These are phyloP conservation scores for Genyomyrus donnyi DNA, from an alignment of 2,113 vertebrate species.

Conservation along the genomic window DNA sequence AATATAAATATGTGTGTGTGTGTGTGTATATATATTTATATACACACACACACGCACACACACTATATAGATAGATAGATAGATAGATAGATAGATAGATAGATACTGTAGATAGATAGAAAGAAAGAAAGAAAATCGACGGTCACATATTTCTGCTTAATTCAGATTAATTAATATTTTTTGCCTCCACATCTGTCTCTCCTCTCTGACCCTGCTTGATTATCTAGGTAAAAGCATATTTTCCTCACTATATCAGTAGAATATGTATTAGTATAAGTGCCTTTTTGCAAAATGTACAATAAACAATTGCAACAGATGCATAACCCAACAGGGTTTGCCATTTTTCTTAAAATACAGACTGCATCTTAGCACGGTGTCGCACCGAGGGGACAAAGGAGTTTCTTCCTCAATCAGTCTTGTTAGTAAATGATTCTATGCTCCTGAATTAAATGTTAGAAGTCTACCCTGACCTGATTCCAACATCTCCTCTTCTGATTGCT, in stretches of 20 bases:
- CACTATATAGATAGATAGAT: too few species aligned
- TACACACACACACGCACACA: too few species aligned
- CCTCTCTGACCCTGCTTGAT: not conserved
- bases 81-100: not conserved
- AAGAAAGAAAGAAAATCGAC: not conserved
- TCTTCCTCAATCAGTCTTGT: not conserved
- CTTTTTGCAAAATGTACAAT: not conserved
- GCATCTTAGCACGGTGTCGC: not conserved
- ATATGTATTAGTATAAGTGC: not conserved
- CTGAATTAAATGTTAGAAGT: not conserved
- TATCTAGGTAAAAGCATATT: not conserved
- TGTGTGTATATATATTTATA: too few species aligned
- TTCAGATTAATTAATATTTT: not conserved
- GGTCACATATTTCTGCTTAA: too few species aligned
- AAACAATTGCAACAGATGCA: not conserved
- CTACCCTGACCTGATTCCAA: not conserved
- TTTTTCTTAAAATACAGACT: not conserved
- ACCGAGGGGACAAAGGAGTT: not conserved
- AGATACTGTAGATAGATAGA: too few species aligned
- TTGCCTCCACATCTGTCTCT: not conserved
- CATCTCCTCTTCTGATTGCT: not conserved
- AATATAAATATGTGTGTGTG: not conserved
- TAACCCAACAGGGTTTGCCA: not conserved
- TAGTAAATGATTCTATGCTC: not conserved
- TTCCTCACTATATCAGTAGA: not conserved